Evolutionary conservation across 2,797 vertebrate genomes (phyloP).

Genomic region (Fistularia tabacaria): DNA sequence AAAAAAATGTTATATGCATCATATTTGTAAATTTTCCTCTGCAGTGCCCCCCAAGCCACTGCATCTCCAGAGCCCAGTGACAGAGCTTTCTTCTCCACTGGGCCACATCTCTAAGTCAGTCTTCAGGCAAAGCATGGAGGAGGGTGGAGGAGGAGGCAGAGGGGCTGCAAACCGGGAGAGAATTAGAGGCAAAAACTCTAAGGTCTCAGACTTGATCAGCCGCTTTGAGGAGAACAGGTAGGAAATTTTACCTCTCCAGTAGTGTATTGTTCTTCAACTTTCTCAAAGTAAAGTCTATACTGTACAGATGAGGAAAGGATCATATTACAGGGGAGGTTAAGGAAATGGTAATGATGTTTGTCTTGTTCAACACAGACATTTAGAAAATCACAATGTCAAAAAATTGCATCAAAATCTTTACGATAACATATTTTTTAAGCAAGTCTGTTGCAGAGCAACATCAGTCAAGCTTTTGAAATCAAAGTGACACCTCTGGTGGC

Average conservation of each 20-base stretch:
- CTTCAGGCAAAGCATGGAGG: constrained; percentile 21
- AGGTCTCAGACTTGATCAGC: constrained; percentile 79
- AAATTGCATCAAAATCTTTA: no score
- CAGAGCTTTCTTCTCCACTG: constrained; percentile 40
- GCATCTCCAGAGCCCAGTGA: constrained; percentile 75
- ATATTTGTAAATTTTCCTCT: constrained; percentile 5
- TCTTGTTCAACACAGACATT: no score
- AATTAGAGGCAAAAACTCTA: constrained; percentile 57
- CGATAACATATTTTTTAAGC: not conserved
- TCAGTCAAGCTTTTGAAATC: constrained; percentile 32
- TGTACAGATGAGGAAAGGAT: no score
- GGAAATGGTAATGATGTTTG: no score
- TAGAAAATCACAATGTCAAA: no score
- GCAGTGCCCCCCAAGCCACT: constrained; percentile 77
- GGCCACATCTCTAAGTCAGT: constrained; percentile 28
- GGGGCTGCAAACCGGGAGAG: constrained; percentile 36
- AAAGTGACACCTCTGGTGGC: constrained; percentile 8
- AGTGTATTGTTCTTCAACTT: not conserved
- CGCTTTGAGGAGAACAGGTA: constrained; percentile 79
- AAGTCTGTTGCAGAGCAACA: constrained; percentile 14
- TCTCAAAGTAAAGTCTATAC: no score
- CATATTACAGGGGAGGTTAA: no score
- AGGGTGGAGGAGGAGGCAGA: constrained; percentile 32
- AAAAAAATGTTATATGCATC: not conserved
- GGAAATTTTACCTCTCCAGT: not conserved